phyloP scores from a whole-genome alignment of 2,113 vertebrate species.

The Myotis yumanensis region DNA sequence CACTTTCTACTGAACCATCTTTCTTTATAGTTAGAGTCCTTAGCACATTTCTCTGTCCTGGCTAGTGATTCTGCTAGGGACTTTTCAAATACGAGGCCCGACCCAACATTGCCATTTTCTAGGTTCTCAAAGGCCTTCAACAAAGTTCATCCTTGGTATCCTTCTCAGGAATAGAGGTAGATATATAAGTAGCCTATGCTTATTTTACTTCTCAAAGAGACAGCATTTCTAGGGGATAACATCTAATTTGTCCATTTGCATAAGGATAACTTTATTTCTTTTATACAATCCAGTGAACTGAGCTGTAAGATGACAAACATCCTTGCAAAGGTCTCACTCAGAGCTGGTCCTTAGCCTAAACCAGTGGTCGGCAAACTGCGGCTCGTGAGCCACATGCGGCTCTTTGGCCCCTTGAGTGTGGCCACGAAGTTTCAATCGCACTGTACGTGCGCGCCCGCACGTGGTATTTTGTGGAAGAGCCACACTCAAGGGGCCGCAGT shows the following conservation, averaged over 20 bases:
- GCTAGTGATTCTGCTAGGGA: neutral
- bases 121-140: neutral
- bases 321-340: neutral
- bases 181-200: neutral
- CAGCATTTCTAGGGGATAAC: neutral
- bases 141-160: neutral
- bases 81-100: neutral
- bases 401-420: too few species aligned
- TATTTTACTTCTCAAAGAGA: neutral
- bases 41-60: neutral
- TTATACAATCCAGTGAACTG: neutral
- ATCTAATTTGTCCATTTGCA: slow-evolving; percentile 26
- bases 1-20: neutral
- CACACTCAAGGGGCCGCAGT: too few species aligned
- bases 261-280: neutral
- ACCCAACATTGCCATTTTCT: neutral
- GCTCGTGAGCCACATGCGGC: too few species aligned
- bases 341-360: neutral
- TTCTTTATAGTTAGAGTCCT: neutral
- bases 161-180: neutral
- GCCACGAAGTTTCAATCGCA: too few species aligned
- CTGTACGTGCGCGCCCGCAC: too few species aligned
- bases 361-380: too few species aligned
- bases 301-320: neutral
- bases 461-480: too few species aligned